Conservation (phyloP, 2,797 vertebrate genomes). For the Tauraco hartlaubi region DNA sequence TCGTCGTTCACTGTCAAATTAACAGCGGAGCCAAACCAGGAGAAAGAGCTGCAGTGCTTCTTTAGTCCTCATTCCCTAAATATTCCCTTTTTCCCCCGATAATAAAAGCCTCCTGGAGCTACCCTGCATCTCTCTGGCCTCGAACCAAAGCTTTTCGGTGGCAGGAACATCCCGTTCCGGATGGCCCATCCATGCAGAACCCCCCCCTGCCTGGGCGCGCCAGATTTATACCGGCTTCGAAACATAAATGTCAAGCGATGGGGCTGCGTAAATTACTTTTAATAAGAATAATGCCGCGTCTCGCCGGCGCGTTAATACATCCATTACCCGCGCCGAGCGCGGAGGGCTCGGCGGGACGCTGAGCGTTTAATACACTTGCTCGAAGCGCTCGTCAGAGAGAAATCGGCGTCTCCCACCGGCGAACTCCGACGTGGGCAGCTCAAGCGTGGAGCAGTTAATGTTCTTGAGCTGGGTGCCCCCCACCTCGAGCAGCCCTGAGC, state of each 20-base stretch:
- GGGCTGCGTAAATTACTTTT: constrained; percentile 39
- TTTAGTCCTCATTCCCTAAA: neutral
- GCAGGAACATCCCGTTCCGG: neutral
- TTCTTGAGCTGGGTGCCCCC: too few species aligned
- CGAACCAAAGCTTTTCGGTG: neutral
- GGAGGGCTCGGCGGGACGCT: neutral
- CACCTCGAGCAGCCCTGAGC: too few species aligned
- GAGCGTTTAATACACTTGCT: constrained; percentile 13
- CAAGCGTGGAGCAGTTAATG: constrained; percentile 6
- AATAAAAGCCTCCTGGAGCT: neutral
- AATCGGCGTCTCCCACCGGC: constrained; percentile 18
- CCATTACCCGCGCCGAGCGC: neutral
- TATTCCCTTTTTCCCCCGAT: neutral
- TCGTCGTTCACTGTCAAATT: constrained; percentile 14
- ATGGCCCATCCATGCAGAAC: neutral
- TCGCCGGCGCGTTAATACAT: neutral
- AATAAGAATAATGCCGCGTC: constrained; percentile 41
- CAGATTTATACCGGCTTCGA: neutral
- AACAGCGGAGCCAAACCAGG: neutral
- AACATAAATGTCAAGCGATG: constrained; percentile 43
- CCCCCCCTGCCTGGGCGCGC: neutral
- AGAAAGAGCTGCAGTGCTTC: neutral
- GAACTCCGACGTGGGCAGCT: constrained; percentile 33
- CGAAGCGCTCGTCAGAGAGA: neutral
- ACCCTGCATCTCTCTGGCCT: neutral